A percentile compares a stretch with the other conserved stretches of the same genome.
Evolutionary conservation across 2,888 invertebrate species (phyloP).

Genomic region (Prosapia bicincta): DNA sequence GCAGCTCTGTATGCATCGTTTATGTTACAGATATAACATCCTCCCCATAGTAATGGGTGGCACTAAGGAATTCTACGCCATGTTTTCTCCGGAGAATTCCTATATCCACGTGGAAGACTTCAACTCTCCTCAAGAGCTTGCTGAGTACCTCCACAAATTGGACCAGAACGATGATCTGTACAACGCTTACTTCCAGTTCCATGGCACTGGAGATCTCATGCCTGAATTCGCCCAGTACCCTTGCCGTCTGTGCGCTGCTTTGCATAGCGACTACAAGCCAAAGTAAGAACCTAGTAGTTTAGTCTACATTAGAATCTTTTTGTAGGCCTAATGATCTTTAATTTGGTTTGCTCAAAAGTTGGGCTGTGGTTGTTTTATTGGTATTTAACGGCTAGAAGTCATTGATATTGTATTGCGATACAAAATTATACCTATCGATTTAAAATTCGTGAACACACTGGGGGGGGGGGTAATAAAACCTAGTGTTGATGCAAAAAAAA

Average conservation of each 20-base stretch:
- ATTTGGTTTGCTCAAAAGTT: too few relatives aligned
- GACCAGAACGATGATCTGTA: conserved; percentile 50
- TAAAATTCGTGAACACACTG: too few relatives aligned
- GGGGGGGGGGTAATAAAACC: too few relatives aligned
- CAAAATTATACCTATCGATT: too few relatives aligned
- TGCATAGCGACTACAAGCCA: conserved; percentile 46
- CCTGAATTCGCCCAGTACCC: conserved; percentile 49
- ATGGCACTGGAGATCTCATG: conserved; percentile 51
- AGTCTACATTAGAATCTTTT: too few relatives aligned
- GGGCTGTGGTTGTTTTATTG: too few relatives aligned
- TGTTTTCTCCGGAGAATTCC: conserved; percentile 49
- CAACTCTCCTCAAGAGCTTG: conserved; percentile 49
- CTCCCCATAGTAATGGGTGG: conserved; percentile 54
- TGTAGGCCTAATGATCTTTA: too few relatives aligned
- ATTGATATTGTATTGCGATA: too few relatives aligned
- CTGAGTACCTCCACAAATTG: conserved; percentile 49
- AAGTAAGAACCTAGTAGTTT: neutral
- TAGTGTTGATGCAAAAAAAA: too few relatives aligned
- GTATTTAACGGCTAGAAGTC: too few relatives aligned
- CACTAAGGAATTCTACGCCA: conserved; percentile 49
- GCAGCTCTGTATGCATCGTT: too few relatives aligned
- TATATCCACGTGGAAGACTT: conserved; percentile 56
- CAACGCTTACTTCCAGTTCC: conserved; percentile 58
- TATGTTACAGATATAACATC: conserved; percentile 49
- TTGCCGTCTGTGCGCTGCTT: conserved; percentile 56